phyloP scores from a whole-genome alignment of 53 echinoderm and acorn worm species.

The Luidia sarsii region DNA sequence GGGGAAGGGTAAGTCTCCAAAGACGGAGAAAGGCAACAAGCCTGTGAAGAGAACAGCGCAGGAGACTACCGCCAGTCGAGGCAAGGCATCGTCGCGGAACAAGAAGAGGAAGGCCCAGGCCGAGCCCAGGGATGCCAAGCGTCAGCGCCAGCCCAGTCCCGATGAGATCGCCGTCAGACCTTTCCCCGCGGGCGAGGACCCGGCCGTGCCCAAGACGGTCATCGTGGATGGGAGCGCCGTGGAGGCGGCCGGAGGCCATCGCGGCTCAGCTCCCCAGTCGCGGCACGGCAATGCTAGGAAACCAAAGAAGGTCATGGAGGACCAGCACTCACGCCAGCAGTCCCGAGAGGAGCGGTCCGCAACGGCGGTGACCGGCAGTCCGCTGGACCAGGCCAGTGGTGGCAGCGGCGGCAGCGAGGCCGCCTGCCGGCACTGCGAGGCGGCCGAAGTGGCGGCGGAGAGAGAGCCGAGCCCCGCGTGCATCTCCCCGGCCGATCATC shows the following conservation, averaged over 20 bases:
- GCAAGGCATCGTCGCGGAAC: slow-evolving; percentile 17
- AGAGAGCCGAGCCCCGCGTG: slow-evolving; percentile 23
- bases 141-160: slow-evolving; percentile 27
- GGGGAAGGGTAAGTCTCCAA: slow-evolving; percentile 5
- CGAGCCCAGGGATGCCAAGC: slow-evolving; percentile 41
- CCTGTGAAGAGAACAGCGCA: neutral
- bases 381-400: neutral
- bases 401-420: neutral
- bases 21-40: slow-evolving; percentile 22
- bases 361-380: neutral
- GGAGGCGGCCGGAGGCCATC: neutral
- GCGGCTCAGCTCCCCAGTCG: neutral
- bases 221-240: slow-evolving; percentile 31
- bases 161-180: neutral
- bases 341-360: slow-evolving; percentile 6
- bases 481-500: slow-evolving; percentile 24
- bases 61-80: slow-evolving; percentile 5
- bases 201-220: slow-evolving; percentile 20
- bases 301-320: slow-evolving; percentile 60
- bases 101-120: slow-evolving; percentile 37
- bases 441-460: slow-evolving; percentile 9
- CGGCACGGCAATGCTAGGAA: slow-evolving; percentile 51
- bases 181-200: neutral
- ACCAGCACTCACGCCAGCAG: slow-evolving; percentile 47
- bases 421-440: slow-evolving; percentile 14